Base-by-base conservation (phyloP, 2,888 invertebrate genomes). In the Lamproptera curius region DNA sequence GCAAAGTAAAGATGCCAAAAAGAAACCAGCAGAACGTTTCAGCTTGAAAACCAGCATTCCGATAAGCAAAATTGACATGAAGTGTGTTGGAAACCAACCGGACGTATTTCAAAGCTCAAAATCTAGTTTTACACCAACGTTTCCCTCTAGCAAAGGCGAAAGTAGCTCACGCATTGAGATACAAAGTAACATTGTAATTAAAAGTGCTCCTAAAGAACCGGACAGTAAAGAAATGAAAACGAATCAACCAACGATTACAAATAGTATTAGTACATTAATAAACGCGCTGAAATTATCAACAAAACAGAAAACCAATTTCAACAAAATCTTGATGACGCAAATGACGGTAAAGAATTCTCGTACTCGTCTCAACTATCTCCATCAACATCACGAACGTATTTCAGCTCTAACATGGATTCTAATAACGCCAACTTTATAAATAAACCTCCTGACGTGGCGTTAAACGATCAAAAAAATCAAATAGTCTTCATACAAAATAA, bases 41-140 rank as follows among this genome's bases (percentile, higher is more conserved):
- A 86, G 86, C 53, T 61, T 88, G 11, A 88, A 82, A 73, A 87
- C 88, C 0, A 87, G 86, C 58, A 88, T 88, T 56, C 88, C 88
- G 2, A 86, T 87, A 39, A 85, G 84, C 50, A 85, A 86, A 60
- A 76, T 87, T 31, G 87, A 87, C 54, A 76, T 87, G 70, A 87
- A 85, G 62, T 81, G 79, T 54, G 83, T 86, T 1, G 73, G 59
- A 33, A 71, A 62, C 33, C 57, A 68, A 20, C 62, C 78, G 4
- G 78, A 80, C 11, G 47, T 63, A 33, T 67, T 65, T 31, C 73
- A 73, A 50, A 66, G 57, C 20, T 57, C 16, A 62, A 67, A 59
- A 34, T 45, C 46, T 2, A 55, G 61, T 4, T 73, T 70, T 23
- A 73, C 69, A 51, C 63, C 73, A 28, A 57, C 68, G n/a, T 70